These are phyloP conservation scores for Nycticryphes semicollaris DNA, from an alignment of 2,113 vertebrate genomes.

Conservation along the genomic window DNA sequence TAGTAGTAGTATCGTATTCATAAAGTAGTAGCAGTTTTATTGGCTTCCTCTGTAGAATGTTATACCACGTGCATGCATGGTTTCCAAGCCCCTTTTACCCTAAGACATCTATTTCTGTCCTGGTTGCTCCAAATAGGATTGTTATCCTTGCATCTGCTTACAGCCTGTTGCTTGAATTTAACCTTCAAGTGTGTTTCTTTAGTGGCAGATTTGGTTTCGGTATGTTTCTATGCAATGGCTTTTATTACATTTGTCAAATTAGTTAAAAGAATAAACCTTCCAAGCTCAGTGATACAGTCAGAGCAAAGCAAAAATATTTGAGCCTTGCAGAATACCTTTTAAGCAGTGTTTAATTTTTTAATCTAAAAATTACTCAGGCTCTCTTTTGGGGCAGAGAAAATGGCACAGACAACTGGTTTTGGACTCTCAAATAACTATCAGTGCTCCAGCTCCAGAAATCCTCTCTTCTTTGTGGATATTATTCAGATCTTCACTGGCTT, in stretches of 20 bases:
- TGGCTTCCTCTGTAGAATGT: not conserved
- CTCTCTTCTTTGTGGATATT: not conserved
- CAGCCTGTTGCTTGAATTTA: not conserved
- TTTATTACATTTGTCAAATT: not conserved
- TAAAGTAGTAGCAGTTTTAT: not conserved
- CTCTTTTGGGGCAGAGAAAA: not conserved
- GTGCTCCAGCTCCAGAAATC: not conserved
- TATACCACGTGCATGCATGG: not conserved
- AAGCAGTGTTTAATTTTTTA: not conserved
- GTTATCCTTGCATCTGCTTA: not conserved
- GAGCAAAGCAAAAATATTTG: not conserved
- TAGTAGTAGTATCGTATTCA: not conserved
- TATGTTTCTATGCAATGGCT: not conserved
- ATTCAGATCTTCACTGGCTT: not conserved
- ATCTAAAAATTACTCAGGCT: not conserved
- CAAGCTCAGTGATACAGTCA: not conserved
- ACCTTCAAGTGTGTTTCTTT: not conserved
- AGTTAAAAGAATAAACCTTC: not conserved
- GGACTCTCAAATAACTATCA: not conserved
- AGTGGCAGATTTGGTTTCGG: not conserved
- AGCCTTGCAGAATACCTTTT: not conserved
- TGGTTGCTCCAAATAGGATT: slow-evolving; percentile 15
- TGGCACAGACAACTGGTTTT: accelerated
- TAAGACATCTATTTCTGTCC: slow-evolving; percentile 22
- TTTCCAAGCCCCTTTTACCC: not conserved